Evolutionary conservation across 2,888 invertebrate species (phyloP).

Genomic region (Philonicus albiceps): DNA sequence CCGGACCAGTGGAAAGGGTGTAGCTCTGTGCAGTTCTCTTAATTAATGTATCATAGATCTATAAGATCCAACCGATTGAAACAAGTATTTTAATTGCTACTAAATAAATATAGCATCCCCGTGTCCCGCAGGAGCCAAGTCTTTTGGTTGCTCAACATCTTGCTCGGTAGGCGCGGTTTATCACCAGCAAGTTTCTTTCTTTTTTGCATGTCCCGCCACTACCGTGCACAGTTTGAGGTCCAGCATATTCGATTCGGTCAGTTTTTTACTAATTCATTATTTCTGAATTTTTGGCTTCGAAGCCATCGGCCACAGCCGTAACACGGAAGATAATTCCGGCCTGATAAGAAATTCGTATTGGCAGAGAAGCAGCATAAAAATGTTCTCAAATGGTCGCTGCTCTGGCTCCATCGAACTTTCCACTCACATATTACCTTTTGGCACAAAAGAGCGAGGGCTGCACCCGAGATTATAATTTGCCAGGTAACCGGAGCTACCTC

Average conservation of each 20-base stretch:
- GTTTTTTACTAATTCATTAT: conserved; percentile 43
- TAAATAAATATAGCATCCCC: conserved; percentile 42
- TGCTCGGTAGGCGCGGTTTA: conserved; percentile 15
- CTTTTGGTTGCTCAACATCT: conserved; percentile 15
- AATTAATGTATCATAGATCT: conserved; percentile 49
- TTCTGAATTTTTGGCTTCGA: conserved; percentile 28
- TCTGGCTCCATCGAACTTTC: background rate
- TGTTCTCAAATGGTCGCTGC: background rate
- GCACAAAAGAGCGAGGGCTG: background rate
- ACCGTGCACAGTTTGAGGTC: conserved; percentile 29
- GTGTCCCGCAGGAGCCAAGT: conserved; percentile 23
- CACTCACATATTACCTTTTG: background rate
- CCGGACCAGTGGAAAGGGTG: background rate
- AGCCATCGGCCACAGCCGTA: conserved; percentile 29
- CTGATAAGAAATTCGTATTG: conserved; percentile 35
- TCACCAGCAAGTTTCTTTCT: conserved; percentile 13
- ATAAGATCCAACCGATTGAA: conserved; percentile 45
- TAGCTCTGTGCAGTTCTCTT: conserved; percentile 45
- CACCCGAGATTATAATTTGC: background rate
- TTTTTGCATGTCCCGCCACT: conserved; percentile 23
- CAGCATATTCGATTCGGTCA: background rate
- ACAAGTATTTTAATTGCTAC: conserved; percentile 45
- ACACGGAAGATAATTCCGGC: conserved; percentile 26
- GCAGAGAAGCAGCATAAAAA: conserved; percentile 1
- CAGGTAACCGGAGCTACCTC: conserved; percentile 24